These are phyloP conservation scores for Opisthocomus hoazin DNA, from an alignment of 2,113 vertebrate genomes.

Conservation along the genomic window DNA sequence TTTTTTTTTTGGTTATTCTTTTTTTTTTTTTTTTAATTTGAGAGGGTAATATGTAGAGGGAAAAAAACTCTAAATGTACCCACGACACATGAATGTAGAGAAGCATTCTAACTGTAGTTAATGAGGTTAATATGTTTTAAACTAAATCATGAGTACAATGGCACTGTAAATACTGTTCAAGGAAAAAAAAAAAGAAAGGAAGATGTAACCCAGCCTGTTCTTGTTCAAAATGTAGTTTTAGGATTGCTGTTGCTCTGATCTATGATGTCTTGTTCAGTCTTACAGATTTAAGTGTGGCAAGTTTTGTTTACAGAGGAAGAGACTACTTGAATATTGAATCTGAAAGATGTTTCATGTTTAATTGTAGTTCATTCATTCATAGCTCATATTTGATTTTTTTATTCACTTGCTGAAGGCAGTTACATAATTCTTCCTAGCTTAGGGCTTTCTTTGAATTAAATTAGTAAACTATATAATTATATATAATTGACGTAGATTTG, in stretches of 20 bases:
- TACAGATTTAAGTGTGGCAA: not conserved
- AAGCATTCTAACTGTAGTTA: not conserved
- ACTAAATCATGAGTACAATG: not conserved
- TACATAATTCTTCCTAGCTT: not conserved
- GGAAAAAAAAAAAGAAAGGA: not conserved
- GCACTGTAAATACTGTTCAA: not conserved
- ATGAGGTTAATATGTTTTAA: not conserved
- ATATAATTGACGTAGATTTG: not conserved
- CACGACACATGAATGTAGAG: not conserved
- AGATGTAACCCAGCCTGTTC: not conserved
- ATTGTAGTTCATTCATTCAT: not conserved
- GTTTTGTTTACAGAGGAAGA: not conserved
- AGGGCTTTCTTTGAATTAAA: not conserved
- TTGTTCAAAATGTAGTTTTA: not conserved
- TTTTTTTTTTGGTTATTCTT: not conserved
- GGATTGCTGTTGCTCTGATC: not conserved
- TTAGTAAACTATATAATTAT: not conserved
- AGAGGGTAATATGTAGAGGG: not conserved
- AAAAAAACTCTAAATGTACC: not conserved
- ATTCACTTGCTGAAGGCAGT: not conserved
- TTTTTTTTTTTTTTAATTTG: not conserved
- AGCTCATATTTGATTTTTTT: not conserved
- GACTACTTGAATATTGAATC: not conserved
- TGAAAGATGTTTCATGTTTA: not conserved
- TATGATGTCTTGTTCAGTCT: not conserved